Evolutionary conservation across 1,140 invertebrate genomes (phyloP).

Genomic region (Monochamus saltuarius): DNA sequence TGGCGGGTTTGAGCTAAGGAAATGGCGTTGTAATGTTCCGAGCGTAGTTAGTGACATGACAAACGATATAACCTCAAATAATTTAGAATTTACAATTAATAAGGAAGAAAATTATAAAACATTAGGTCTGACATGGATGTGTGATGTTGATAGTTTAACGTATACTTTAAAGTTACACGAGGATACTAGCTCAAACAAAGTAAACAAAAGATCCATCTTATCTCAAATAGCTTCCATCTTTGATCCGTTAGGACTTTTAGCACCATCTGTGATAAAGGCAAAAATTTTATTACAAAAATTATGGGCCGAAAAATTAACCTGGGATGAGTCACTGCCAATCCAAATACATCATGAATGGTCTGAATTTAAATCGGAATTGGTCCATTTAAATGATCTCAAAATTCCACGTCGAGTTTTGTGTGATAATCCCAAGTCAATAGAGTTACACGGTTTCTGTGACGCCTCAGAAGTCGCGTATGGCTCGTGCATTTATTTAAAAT

Average conservation of each 20-base stretch:
- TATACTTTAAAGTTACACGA: background rate
- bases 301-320: constrained; percentile 37
- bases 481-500: constrained; percentile 39
- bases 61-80: background rate
- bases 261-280: constrained; percentile 48
- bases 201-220: constrained; percentile 30
- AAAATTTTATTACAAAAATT: constrained; percentile 55
- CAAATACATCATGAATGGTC: constrained; percentile 13
- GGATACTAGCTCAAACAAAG: background rate
- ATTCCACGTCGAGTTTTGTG: constrained; percentile 10
- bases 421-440: constrained; percentile 8
- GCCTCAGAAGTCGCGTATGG: constrained; percentile 43
- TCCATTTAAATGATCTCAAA: constrained; percentile 7
- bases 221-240: constrained; percentile 39
- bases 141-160: constrained; percentile 5
- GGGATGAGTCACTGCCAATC: constrained; percentile 24
- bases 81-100: background rate
- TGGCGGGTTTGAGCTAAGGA: constrained; percentile 7
- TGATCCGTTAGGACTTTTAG: constrained; percentile 51
- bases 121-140: constrained; percentile 17
- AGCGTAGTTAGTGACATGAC: background rate
- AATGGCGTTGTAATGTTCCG: constrained; percentile 7
- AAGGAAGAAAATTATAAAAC: constrained; percentile 9
- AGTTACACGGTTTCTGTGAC: constrained; percentile 45
- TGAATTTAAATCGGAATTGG: constrained; percentile 19